Base-by-base conservation (phyloP, 2,888 invertebrate genomes). In the Dromius quadrimaculatus region DNA sequence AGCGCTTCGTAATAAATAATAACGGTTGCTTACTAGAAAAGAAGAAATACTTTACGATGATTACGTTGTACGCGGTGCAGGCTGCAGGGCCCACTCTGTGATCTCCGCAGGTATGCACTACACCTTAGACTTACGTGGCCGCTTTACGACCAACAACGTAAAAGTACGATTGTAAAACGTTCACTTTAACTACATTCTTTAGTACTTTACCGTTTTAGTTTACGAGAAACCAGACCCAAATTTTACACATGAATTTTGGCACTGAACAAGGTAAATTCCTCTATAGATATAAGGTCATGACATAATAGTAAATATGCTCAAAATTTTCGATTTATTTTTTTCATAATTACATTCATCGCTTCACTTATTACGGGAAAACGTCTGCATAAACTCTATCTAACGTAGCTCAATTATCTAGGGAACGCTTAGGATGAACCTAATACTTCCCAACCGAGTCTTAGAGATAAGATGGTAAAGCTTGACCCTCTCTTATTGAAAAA, bases 41-140 rank as follows among this genome's bases (percentile, higher is more conserved):
- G 59, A 34, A 59, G 36, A 59, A 59, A 59, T 59, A 59, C 36
- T 59, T 59, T 59, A 59, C 34, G 17, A 34, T 59, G 59, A 59
- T 59, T 47, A 47, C 47, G 22, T 22, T 36, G 47, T 9, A 22
- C 36, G 28, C 28, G 28, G 28, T 54, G 50, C 50, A 50, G 50
- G 50, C n/a, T n/a, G 41, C n/a, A 6, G 6, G n/a, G 41, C n/a
- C 43, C n/a, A n/a, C n/a, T 11, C 8, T 3, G 28, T 28, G 28
- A 28, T 28, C 15, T 2, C 43, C 15, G 17, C 19, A 43, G 43
- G 43, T 43, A 41, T 41, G 41, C 11, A 15, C 43, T 41, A 15
- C 15, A 15, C 41, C 41, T 3, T 15, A 6, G 4, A 41, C 15
- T 11, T 4, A 36, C 41, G 13, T 41, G 41, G 15, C 8, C 41